Conservation (phyloP, 2,797 vertebrate genomes). For the Epinephelus awoara region DNA sequence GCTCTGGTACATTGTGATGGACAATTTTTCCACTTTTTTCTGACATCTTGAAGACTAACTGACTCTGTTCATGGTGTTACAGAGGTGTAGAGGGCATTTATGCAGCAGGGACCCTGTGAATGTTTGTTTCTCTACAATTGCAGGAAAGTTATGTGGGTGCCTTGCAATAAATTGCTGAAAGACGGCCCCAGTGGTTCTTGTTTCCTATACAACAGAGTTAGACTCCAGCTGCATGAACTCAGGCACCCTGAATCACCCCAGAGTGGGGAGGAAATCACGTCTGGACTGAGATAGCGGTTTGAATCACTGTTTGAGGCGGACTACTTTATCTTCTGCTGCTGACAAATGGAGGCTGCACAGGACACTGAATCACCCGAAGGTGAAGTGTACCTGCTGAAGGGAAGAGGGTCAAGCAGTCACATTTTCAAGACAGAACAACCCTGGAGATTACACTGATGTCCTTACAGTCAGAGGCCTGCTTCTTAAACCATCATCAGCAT, state of each 20-base stretch:
- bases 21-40: neutral
- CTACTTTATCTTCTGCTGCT: constrained; percentile 11
- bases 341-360: constrained; percentile 2
- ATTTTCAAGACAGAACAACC: neutral
- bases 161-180: constrained; percentile 26
- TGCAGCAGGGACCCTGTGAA: neutral
- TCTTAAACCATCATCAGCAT: neutral
- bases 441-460: neutral
- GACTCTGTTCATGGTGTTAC: neutral
- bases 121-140: constrained; percentile 4
- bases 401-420: neutral
- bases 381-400: constrained; percentile 6
- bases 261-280: neutral
- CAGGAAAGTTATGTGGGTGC: neutral
- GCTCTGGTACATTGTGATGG: neutral
- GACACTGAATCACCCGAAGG: constrained; percentile 26
- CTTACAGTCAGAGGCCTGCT: neutral
- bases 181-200: constrained; percentile 1
- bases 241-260: neutral
- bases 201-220: neutral
- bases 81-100: neutral
- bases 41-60: neutral
- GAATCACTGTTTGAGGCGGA: neutral
- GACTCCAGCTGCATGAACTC: constrained; percentile 10
- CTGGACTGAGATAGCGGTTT: neutral